Base-by-base conservation (phyloP, 2,888 invertebrate species). In the Dusona sp. region DNA sequence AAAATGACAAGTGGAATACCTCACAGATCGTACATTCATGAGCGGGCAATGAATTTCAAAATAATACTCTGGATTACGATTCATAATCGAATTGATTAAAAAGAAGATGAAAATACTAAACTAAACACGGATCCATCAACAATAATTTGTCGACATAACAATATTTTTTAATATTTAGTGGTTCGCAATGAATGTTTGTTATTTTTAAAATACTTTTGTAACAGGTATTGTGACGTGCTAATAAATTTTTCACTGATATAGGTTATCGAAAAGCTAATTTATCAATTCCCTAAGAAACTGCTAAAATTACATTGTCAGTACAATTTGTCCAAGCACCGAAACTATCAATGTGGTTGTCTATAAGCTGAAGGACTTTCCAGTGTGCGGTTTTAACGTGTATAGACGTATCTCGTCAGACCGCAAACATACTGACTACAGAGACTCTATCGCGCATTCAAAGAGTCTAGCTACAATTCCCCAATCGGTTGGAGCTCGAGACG, bases 351-450 rank as follows among this genome's bases (percentile, higher is more conserved):
- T 70, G 68, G 61, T 64, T 25, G 29, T n/a, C 16, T 33, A 54
- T 42, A 61, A 45, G 64, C 79, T 75, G 3, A 45, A 68, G 82
- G 73, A 64, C 16, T 67, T 42, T 64, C 25, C 64, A 29, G 72
- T 68, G 51, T 54, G 79, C 25, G 70, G 61, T 25, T 29, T 74
- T 54, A 68, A 65, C 67, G 68, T 22, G 42, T 64, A 82, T 48
- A 19, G 48, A 68, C 68, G 78, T 29, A 61, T 85, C 81, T 82
- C 74, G 54, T n/a, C 70, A 70, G 82, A 85, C 82, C 79, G 29
- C 85, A 79, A 82, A 82, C 70, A 79, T 74, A 79, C 79, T 79
- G 78, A 74, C 68, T 81, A n/a, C 54, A 33, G 36, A 6, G 13
- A 42, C 78, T 61, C 48, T 57, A 61, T 61, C 29, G 29, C 9